Evolutionary conservation across 92 coral and sea anemone genomes (phyloP).

Genomic region (Porites lobata): DNA sequence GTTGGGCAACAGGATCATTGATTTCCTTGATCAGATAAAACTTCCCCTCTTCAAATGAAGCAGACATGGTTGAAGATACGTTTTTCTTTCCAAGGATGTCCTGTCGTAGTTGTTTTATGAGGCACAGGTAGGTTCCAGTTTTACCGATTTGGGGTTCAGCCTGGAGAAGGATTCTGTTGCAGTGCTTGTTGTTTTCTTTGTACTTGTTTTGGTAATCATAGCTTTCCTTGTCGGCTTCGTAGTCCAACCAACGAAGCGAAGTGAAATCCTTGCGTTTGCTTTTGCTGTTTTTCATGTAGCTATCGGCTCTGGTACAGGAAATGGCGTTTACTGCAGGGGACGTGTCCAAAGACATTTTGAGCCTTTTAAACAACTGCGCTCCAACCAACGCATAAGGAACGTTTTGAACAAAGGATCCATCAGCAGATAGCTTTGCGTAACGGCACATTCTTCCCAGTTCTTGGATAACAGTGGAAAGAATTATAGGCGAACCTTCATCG

Average conservation of each 20-base stretch:
- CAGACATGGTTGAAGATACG: neutral
- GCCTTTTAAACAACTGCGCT: constrained; percentile 24
- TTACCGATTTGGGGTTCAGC: constrained; percentile 70
- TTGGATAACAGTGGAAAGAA: constrained; percentile 48
- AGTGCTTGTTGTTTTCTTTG: constrained; percentile 20
- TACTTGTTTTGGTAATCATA: constrained; percentile 27
- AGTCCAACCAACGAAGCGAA: constrained; percentile 40
- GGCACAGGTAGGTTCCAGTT: constrained; percentile 57
- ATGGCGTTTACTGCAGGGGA: constrained; percentile 42
- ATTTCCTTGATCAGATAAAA: neutral
- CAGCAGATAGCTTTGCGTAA: constrained; percentile 15
- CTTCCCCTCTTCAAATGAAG: constrained; percentile 8
- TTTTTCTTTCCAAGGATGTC: constrained; percentile 20
- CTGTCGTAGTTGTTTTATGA: constrained; percentile 42
- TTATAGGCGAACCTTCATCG: constrained; percentile 18
- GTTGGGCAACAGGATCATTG: neutral
- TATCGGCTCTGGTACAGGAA: constrained; percentile 18
- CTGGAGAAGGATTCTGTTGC: constrained; percentile 52
- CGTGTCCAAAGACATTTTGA: constrained; percentile 15
- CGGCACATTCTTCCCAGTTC: constrained; percentile 61
- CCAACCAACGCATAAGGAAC: constrained; percentile 54
- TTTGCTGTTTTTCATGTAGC: constrained; percentile 33
- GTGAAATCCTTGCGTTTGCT: neutral
- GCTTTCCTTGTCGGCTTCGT: constrained; percentile 27
- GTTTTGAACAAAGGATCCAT: neutral